Conservation (phyloP, 2,888 invertebrate genomes). For the Leptinotarsa haldemani region DNA sequence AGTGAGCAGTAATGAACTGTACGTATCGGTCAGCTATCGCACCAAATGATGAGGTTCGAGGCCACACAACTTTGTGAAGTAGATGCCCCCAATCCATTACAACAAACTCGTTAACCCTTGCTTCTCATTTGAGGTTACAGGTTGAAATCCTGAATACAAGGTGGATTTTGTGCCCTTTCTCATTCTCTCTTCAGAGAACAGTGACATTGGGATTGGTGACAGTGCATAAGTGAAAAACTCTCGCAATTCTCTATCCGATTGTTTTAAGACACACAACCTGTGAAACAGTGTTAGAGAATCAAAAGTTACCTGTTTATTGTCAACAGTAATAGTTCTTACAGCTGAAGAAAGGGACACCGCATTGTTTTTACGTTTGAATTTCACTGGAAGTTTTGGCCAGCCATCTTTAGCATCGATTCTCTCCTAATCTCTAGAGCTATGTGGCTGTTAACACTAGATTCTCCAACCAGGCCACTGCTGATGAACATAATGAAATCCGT, state of each 20-base stretch:
- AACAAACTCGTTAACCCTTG: constrained; percentile 1
- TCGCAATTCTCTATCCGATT: not conserved
- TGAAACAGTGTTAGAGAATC: not conserved
- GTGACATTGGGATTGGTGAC: not conserved
- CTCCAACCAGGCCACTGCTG: no score
- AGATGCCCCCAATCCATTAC: not conserved
- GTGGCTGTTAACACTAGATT: no score
- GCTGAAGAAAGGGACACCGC: not conserved
- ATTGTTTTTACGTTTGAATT: constrained; percentile 5
- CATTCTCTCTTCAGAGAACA: not conserved
- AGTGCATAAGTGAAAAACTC: not conserved
- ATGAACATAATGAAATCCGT: no score
- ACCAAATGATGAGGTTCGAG: no score
- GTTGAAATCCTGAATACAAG: not conserved
- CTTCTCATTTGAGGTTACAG: not conserved
- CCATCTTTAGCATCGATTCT: no score
- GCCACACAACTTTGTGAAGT: not conserved
- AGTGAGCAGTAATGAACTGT: no score
- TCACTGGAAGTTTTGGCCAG: not conserved
- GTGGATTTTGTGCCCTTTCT: not conserved
- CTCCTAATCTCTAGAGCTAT: no score
- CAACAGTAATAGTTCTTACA: not conserved
- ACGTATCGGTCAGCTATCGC: no score
- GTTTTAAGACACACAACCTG: not conserved
- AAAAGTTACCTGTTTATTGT: not conserved